Conservation (phyloP, 2,888 invertebrate genomes). For the Phytoseiulus persimilis region DNA sequence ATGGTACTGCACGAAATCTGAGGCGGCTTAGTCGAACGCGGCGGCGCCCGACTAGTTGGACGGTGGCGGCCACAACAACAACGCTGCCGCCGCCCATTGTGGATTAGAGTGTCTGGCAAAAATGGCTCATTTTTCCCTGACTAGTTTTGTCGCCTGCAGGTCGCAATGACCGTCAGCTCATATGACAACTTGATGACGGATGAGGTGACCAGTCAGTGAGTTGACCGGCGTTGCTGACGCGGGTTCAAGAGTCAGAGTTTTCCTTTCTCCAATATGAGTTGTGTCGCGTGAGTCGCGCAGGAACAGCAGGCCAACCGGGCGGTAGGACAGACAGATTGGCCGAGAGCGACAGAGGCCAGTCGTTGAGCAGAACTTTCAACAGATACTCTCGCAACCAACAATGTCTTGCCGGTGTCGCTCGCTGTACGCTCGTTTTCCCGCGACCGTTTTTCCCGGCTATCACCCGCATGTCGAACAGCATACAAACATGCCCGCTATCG, state of each 20-base stretch:
- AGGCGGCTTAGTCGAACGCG: constrained; percentile 33
- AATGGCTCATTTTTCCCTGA: constrained; percentile 33
- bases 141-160: neutral
- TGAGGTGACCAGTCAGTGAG: neutral
- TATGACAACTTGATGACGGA: neutral
- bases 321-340: neutral
- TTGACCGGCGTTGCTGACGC: neutral
- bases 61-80: constrained; percentile 6
- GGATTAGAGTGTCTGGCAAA: neutral
- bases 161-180: neutral
- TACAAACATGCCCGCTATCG: neutral
- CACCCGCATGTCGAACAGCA: neutral
- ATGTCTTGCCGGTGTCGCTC: neutral
- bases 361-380: neutral
- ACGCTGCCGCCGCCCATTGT: neutral
- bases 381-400: neutral
- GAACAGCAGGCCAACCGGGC: neutral
- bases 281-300: neutral
- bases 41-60: constrained; percentile 20
- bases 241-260: neutral
- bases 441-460: neutral
- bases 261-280: neutral
- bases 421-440: neutral
- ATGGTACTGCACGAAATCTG: constrained; percentile 19
- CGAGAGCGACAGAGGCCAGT: neutral